phyloP scores from a whole-genome alignment of 2,888 invertebrate species.

The Orchestes rusci region DNA sequence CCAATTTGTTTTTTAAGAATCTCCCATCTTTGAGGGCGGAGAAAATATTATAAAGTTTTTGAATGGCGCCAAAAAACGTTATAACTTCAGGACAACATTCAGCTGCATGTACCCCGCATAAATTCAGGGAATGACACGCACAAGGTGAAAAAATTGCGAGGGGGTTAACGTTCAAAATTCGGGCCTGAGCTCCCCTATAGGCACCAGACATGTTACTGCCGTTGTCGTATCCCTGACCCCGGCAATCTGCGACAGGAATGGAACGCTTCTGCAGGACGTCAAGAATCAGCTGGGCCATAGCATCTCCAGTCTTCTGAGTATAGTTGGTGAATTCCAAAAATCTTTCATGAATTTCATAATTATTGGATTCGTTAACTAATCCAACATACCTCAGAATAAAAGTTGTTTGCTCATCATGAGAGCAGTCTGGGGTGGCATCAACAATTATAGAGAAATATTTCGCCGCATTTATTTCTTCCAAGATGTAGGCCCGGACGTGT shows the following conservation, averaged over 20 bases:
- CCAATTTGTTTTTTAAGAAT: constrained; percentile 3
- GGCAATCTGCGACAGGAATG: constrained; percentile 6
- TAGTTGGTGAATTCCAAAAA: constrained; percentile 5
- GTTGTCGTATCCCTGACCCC: constrained; percentile 9
- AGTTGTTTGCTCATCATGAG: constrained; percentile 5
- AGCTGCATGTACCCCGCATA: constrained; percentile 6
- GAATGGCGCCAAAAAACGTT: constrained; percentile 7
- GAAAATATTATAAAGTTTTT: constrained; percentile 4
- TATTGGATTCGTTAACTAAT: not conserved
- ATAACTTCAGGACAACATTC: constrained; percentile 5
- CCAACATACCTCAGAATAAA: constrained; percentile 7
- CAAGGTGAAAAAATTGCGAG: constrained; percentile 8
- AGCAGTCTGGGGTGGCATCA: constrained; percentile 9
- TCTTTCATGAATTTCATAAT: constrained; percentile 1
- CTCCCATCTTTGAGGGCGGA: constrained; percentile 7
- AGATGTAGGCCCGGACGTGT: constrained; percentile 5
- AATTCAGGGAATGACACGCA: constrained; percentile 2
- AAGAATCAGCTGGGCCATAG: constrained; percentile 2
- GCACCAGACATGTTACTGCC: constrained; percentile 6
- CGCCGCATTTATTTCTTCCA: constrained; percentile 5
- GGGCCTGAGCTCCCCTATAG: constrained; percentile 5
- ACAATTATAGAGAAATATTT: constrained; percentile 8
- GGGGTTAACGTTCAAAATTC: constrained; percentile 1
- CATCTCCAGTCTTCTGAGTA: constrained; percentile 3
- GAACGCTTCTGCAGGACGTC: not conserved